Evolutionary conservation across 2,113 vertebrate genomes (phyloP), one percentile per base, ranked within the genome.

Genomic region (Oncorhynchus tshawytscha): DNA sequence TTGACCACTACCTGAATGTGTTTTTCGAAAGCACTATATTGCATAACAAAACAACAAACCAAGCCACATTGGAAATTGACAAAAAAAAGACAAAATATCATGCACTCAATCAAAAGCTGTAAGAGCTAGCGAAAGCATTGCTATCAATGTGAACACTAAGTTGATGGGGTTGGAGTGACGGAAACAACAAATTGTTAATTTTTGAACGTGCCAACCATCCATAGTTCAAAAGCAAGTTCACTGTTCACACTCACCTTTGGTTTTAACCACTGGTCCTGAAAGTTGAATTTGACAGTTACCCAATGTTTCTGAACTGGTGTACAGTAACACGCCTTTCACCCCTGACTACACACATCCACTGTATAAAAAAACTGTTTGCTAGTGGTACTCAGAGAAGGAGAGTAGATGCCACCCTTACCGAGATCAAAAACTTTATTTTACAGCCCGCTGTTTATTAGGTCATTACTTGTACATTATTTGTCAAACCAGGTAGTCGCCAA

Each of bases 201-300:
- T 57, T 51, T 13, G 2, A 24, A 73, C 70, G 77, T 49, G 45
- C 80, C 66, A 54, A 54, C 16, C 59, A 71, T 70, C 70, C 65
- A 82, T 80, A 64, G 78, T 80, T 80, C 49, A 8, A 48, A 84
- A 86, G 83, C 83, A 1, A 84, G 80, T 81, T 77, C 76, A 78
- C 72, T 70, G 16, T 6, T 54, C n/a, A 69, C 78, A 93, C 94
- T 94, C 86, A 94, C 93, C 94, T 86, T 81, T 85, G 62, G 76
- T 29, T 78, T 64, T 90, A 84, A 88, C 70, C 88, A 78, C 84
- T 81, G 27, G 25, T 76, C 90, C 94, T 94, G 89, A 83, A 93
- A 93, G 71, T 83, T 87, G 86, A 90, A 92, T 86, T 78, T 67
- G 57, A 93, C 67, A 92, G 76, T 85, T 83, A 87, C 31, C 77